phyloP scores from a whole-genome alignment of 2,113 vertebrate genomes.

The Cebidichthys violaceus region DNA sequence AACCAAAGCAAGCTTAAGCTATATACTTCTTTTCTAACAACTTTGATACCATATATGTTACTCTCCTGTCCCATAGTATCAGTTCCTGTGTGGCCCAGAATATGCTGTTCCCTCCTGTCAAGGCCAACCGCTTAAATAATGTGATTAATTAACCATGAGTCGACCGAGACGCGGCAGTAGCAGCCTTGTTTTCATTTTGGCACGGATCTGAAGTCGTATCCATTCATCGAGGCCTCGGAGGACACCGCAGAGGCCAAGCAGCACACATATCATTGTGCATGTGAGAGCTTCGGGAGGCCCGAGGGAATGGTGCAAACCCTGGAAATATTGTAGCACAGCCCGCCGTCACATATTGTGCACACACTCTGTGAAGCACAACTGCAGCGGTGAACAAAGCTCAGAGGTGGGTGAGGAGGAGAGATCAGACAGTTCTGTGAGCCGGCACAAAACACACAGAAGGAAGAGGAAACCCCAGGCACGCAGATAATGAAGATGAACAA shows the following conservation, averaged over 20 bases:
- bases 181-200: slow-evolving; percentile 59
- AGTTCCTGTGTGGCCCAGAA: slow-evolving; percentile 31
- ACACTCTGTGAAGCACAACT: slow-evolving; percentile 20
- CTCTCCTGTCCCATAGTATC: slow-evolving; percentile 27
- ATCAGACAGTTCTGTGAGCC: neutral
- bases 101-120: slow-evolving; percentile 43
- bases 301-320: slow-evolving; percentile 38
- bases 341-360: slow-evolving; percentile 17
- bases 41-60: slow-evolving; percentile 5
- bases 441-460: neutral
- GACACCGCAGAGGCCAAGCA: neutral
- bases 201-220: slow-evolving; percentile 33
- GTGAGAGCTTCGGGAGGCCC: neutral
- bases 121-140: slow-evolving; percentile 40
- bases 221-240: slow-evolving; percentile 32
- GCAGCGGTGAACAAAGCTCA: slow-evolving; percentile 3
- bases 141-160: slow-evolving; percentile 52
- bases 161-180: neutral
- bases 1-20: neutral
- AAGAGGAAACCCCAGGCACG: neutral
- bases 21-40: slow-evolving; percentile 24
- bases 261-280: neutral
- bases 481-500: slow-evolving; percentile 26
- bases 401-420: neutral
- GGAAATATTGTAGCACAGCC: slow-evolving; percentile 16